phyloP scores from a whole-genome alignment of 35 echinoderm and acorn worm species.

The Antedon bifida region DNA sequence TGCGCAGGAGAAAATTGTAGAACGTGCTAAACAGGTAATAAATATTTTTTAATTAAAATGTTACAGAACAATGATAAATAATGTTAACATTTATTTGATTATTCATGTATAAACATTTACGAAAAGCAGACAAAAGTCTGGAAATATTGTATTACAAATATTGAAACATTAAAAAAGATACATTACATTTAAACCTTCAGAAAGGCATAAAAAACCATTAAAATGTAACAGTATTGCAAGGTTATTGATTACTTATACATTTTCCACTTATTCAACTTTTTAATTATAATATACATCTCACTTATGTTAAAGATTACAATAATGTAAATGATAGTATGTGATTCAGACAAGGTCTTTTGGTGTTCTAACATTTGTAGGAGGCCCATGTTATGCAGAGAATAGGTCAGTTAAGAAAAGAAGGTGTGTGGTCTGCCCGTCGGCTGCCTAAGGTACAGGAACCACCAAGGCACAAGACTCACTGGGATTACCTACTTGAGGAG shows the following conservation, averaged over 20 bases:
- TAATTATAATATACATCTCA: not conserved
- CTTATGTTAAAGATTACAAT: no score
- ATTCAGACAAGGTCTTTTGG: not conserved
- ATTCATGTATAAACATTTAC: not conserved
- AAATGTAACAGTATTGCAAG: no score
- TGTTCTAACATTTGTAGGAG: slow-evolving; percentile 48
- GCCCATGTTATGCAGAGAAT: slow-evolving; percentile 99
- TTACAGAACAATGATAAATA: no score
- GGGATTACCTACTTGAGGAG: slow-evolving; percentile 94
- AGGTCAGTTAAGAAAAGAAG: slow-evolving; percentile 76
- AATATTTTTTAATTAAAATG: not conserved
- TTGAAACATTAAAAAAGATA: no score
- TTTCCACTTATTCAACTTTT: not conserved
- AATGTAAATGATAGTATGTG: not conserved
- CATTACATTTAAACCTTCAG: no score
- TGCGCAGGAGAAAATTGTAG: slow-evolving; percentile 98
- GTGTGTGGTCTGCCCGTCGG: slow-evolving; percentile 79
- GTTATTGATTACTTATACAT: no score
- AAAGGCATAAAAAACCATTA: no score
- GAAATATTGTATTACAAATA: no score
- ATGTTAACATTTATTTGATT: not conserved
- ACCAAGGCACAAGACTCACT: slow-evolving; percentile 83
- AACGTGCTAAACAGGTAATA: slow-evolving; percentile 86
- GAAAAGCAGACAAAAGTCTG: no score
- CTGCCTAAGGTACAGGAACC: slow-evolving; percentile 96